phyloP scores from a whole-genome alignment of 2,888 invertebrate species.

The Ichneumoninae sp. region DNA sequence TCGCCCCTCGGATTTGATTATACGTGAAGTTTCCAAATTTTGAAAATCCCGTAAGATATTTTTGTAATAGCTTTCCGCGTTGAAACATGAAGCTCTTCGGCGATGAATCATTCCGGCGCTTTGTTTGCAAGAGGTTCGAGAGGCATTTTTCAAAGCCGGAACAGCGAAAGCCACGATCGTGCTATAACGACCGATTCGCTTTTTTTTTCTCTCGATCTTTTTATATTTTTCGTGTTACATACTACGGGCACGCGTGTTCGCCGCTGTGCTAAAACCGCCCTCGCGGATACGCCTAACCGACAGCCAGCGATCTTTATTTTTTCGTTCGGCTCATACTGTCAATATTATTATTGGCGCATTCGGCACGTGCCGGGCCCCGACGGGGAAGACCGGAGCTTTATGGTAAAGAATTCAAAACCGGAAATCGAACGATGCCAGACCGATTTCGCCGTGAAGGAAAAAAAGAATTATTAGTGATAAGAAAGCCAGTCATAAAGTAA shows the following conservation, averaged over 20 bases:
- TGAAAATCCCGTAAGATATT: background rate
- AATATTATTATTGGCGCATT: conserved; percentile 68
- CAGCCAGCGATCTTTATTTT: conserved; percentile 44
- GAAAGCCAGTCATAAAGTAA: background rate
- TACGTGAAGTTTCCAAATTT: background rate
- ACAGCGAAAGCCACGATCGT: conserved; percentile 12
- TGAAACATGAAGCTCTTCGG: conserved; percentile 12
- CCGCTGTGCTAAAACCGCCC: background rate
- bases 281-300: conserved; percentile 16
- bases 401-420: conserved; percentile 23
- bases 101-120: conserved; percentile 32
- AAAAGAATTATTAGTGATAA: background rate
- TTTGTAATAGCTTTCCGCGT: background rate
- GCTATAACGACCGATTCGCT: background rate
- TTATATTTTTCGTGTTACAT: conserved; percentile 27
- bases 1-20: background rate
- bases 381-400: background rate
- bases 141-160: conserved; percentile 22
- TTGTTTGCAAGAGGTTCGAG: conserved; percentile 32
- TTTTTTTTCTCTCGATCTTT: conserved; percentile 37
- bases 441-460: background rate
- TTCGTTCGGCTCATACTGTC: conserved; percentile 43
- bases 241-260: conserved; percentile 16
- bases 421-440: conserved; percentile 8
- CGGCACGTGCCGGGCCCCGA: conserved; percentile 51